Base-by-base conservation (phyloP, 2,113 vertebrate species). In the Condylura cristata region DNA sequence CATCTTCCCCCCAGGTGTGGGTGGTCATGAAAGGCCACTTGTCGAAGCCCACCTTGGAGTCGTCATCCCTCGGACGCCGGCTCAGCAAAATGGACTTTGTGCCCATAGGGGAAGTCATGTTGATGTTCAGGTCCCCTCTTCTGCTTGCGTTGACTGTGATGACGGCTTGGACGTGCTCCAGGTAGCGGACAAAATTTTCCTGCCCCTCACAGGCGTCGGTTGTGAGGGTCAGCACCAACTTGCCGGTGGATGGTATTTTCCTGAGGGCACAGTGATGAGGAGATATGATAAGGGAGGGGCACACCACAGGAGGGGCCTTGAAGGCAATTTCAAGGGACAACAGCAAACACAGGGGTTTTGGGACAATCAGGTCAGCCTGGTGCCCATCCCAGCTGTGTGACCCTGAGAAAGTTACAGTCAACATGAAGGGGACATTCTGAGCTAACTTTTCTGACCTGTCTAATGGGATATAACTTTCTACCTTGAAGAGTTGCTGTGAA, bases 11-110 rank as follows among this genome's bases (percentile, higher is more conserved):
- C 99, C 99, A 99, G 7, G 99, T 99, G 97, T 99, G 99, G 44
- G 99, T 99, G 88, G 99, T 99, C 99, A 99, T 99, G 98, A 99
- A 99, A 97, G 99, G 99, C 99, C 99, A 99, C 96, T 99, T 99
- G 98, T 99, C 99, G 86, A 99, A 99, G 97, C 99, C 99, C 98
- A 99, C 99, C 96, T 99, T 99, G 97, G 99, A 97, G 97, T 99
- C 99, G 0, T 99, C 99, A 66, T 99, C 99, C 18, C 99, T 98
- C 4, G 99, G 99, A 63, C 99, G 98, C 34, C 99, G 98, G 97
- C 99, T 99, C 96, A 99, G 98, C 94, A 99, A 97, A 93, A 99
- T 99, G 96, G 99, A 99, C 97, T 99, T 99, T 18, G 99, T 99
- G 90, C 99, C 99, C 99, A 99, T 99, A 0, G 99, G 99, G 0